A percentile compares a stretch with the other conserved stretches of the same genome.
These are phyloP conservation scores for Megaceryle torquata DNA, from an alignment of 2,113 vertebrate genomes.

Conservation along the genomic window DNA sequence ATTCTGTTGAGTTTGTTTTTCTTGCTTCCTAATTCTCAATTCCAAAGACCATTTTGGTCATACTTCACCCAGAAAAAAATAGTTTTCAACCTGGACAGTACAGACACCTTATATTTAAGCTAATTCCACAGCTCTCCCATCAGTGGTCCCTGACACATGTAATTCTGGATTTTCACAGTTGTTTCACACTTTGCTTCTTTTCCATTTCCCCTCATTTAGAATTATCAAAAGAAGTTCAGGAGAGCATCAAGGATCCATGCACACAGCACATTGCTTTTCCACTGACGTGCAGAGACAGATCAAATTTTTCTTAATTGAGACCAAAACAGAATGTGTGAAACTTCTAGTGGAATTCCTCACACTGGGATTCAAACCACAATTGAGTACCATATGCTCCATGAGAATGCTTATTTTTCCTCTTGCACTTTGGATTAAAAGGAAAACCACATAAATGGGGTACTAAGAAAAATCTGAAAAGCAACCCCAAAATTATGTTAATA, in stretches of 20 bases:
- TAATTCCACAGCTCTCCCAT: not conserved
- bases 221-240: not conserved
- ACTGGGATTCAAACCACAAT: not conserved
- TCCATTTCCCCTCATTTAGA: not conserved
- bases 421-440: constrained; percentile 9
- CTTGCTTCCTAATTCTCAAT: not conserved
- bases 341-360: not conserved
- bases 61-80: not conserved
- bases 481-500: not conserved
- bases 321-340: not conserved
- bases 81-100: not conserved
- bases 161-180: not conserved
- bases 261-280: not conserved
- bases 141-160: not conserved
- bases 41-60: not conserved
- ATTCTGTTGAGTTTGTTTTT: not conserved
- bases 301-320: constrained; percentile 5
- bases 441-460: constrained; percentile 14
- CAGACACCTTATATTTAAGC: not conserved
- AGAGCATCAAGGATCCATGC: not conserved
- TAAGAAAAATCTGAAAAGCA: constrained; percentile 35
- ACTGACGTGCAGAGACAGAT: not conserved
- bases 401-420: constrained; percentile 10
- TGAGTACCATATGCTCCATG: not conserved
- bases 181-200: not conserved